Evolutionary conservation across 1,140 invertebrate genomes (phyloP).

Genomic region (Drosophila nannoptera): DNA sequence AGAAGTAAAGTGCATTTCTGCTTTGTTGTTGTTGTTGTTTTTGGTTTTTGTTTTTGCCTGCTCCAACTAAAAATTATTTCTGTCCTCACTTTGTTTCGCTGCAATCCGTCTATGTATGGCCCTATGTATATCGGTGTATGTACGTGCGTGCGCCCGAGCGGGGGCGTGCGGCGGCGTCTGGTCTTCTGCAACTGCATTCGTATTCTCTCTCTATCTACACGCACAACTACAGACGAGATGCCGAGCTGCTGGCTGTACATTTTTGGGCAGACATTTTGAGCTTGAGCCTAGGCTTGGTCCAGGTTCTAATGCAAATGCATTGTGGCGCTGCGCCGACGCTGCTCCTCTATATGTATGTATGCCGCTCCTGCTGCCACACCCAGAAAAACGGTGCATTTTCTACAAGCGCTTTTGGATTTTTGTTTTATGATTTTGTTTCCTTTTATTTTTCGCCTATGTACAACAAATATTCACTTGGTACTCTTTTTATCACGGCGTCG

Average conservation of each 20-base stretch:
- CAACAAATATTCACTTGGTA: conserved; percentile 71
- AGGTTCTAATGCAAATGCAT: conserved; percentile 69
- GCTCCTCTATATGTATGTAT: conserved; percentile 39
- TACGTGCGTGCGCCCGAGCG: conserved; percentile 1
- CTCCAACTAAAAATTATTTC: conserved; percentile 71
- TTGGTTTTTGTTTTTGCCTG: conserved; percentile 40
- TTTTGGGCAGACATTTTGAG: conserved; percentile 58
- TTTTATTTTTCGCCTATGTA: conserved; percentile 61
- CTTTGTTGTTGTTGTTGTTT: conserved; percentile 32
- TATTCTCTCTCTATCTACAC: conserved; percentile 42
- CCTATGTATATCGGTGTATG: conserved; percentile 6
- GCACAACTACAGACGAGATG: conserved; percentile 31
- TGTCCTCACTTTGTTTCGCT: conserved; percentile 1
- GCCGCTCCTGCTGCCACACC: conserved; percentile 67
- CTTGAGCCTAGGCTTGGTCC: conserved; percentile 34
- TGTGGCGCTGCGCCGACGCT: conserved; percentile 19
- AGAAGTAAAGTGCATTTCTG: conserved; percentile 61
- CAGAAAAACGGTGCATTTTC: conserved; percentile 74
- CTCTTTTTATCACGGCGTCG: conserved; percentile 50
- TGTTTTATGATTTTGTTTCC: conserved; percentile 32
- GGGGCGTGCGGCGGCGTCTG: conserved; percentile 16
- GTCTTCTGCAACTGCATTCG: conserved; percentile 46
- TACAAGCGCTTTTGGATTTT: conserved; percentile 67
- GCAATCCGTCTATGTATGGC: not conserved
- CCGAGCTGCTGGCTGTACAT: conserved; percentile 32